Evolutionary conservation across 2,888 invertebrate genomes (phyloP).

Genomic region (Volucella inflata): DNA sequence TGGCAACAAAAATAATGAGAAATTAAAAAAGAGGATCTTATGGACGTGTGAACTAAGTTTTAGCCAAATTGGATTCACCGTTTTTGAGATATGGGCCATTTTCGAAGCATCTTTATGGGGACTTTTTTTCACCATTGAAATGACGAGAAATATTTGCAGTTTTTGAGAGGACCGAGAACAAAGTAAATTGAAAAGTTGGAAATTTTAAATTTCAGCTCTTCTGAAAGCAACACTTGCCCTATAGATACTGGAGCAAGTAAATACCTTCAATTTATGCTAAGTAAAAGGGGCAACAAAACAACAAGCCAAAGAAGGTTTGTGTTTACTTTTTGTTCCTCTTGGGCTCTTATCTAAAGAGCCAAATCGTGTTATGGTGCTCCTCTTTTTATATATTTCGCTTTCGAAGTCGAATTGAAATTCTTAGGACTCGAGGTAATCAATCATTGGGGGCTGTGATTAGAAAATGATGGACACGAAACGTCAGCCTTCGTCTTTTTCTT

Average conservation of each 20-base stretch:
- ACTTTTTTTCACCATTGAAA: no score
- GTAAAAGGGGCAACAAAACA: neutral
- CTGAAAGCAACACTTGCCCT: no score
- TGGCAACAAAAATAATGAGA: no score
- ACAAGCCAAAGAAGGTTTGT: slow-evolving; percentile 37
- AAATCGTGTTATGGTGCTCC: slow-evolving; percentile 67
- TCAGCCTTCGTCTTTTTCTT: slow-evolving; percentile 15
- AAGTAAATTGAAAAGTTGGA: neutral
- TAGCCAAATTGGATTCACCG: no score
- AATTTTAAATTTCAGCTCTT: neutral
- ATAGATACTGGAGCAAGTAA: neutral
- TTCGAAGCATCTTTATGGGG: no score
- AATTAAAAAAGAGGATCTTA: no score
- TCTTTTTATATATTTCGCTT: slow-evolving; percentile 5
- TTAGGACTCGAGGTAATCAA: slow-evolving; percentile 66
- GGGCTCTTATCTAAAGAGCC: slow-evolving; percentile 64
- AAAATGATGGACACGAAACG: slow-evolving; percentile 71
- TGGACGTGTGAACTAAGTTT: no score
- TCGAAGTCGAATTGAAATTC: slow-evolving; percentile 61
- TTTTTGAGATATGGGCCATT: no score
- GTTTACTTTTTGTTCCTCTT: neutral
- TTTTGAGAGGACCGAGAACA: no score
- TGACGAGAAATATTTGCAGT: no score
- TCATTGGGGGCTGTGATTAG: slow-evolving; percentile 70
- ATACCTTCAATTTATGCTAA: slow-evolving; percentile 38